Evolutionary conservation across 2,113 vertebrate genomes (phyloP), one percentile per base, ranked within the genome.

Genomic region (Callipepla californica): DNA sequence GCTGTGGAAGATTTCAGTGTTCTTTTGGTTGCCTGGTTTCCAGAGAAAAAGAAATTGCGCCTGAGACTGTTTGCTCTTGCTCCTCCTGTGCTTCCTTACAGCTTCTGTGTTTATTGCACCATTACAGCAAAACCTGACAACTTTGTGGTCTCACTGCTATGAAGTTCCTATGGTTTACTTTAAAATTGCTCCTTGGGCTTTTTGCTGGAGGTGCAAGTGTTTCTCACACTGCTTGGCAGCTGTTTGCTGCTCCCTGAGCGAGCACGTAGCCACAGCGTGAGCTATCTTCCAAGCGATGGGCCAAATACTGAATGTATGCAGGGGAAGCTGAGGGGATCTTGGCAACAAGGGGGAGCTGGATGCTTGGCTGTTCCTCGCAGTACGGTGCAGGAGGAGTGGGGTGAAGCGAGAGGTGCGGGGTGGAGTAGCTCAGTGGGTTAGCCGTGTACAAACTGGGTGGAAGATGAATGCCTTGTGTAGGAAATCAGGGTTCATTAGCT

Each of bases 401-500:
- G 14, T 26, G 68, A 44, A n/a, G 40, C 72, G 65, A 62, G 77
- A 95, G 65, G 26, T 1, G 0, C 6, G 40, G 72, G n/a, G 58
- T 45, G 26, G n/a, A 65, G 55, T 30, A 90, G 65, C 50, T 77
- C 0, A 0, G 13, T 74, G 68, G 55, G 65, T 44, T 87, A 83
- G 4, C 19, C 47, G 55, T 67, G 89, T 94, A 17, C 68, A 90
- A 70, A 74, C 45, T 62, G 58, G 11, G 40, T 34, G 34, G 94
- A 82, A 73, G 87, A 94, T 74, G 40, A 61, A 77, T 87, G 70
- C 69, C 78, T 89, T 55, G 28, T 38, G 59, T 68, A 74, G 85
- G 76, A 94, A 93, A 80, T 88, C 85, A 90, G 90, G 92, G 93
- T 95, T 96, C 94, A 96, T 96, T 96, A 96, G 72, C 65, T 95